A percentile compares a stretch with the other conserved stretches of the same genome.
Conservation (phyloP, 1,140 invertebrate genomes). For the Chironomus striatipennis region DNA sequence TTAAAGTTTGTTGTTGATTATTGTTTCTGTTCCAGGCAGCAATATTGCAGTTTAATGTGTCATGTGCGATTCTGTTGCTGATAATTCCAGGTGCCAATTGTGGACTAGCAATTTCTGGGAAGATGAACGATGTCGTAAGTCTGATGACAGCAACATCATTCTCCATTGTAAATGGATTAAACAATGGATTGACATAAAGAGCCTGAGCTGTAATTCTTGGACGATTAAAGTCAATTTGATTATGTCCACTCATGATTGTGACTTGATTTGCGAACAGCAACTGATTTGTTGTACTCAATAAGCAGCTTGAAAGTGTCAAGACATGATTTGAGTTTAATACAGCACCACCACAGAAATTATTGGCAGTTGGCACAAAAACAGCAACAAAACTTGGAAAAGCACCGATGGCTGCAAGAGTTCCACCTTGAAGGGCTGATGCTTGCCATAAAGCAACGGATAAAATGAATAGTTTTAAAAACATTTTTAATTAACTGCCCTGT, state of each 20-base stretch:
- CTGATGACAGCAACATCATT: neutral
- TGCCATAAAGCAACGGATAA: neutral
- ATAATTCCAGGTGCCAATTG: neutral
- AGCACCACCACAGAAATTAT: neutral
- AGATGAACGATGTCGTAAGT: neutral
- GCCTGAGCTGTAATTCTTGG: neutral
- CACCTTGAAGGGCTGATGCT: neutral
- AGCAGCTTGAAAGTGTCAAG: neutral
- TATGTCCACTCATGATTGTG: neutral
- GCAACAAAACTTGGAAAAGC: neutral
- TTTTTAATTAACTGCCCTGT: neutral
- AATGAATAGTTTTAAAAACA: neutral
- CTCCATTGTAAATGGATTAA: neutral
- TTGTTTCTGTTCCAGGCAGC: neutral
- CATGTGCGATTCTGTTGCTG: neutral
- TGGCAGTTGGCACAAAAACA: neutral
- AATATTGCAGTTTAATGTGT: neutral
- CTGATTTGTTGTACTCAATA: neutral
- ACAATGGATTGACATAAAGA: neutral
- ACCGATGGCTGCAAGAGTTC: neutral
- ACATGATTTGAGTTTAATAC: neutral
- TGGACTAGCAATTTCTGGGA: neutral
- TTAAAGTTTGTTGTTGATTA: neutral
- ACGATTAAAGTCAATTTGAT: neutral
- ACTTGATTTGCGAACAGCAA: neutral